Evolutionary conservation across 1,140 invertebrate species (phyloP).

Genomic region (Hycleus phaleratus): DNA sequence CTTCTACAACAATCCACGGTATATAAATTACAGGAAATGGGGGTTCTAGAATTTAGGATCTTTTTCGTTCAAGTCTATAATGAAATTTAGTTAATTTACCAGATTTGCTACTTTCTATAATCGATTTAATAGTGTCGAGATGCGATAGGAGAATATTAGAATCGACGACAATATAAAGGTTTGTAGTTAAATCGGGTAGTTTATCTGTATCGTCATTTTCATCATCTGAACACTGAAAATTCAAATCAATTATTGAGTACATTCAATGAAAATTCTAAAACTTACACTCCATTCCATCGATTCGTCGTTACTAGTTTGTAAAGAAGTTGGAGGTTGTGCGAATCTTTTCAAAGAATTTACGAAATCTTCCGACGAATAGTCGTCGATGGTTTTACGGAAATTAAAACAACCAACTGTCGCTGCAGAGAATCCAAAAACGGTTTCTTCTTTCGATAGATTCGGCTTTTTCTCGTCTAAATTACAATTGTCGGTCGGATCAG

Average conservation of each 20-base stretch:
- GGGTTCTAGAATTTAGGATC: constrained; percentile 6
- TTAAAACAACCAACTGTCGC: too few relatives aligned
- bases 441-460: too few relatives aligned
- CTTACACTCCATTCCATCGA: not conserved
- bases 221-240: not conserved
- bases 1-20: constrained; percentile 30
- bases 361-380: too few relatives aligned
- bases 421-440: too few relatives aligned
- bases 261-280: not conserved
- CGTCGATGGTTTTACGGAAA: too few relatives aligned
- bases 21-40: constrained; percentile 22
- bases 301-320: not conserved
- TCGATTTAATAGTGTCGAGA: constrained; percentile 23
- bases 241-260: not conserved
- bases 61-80: not conserved
- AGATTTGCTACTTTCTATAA: constrained; percentile 17
- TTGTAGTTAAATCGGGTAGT: not conserved
- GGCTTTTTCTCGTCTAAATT: too few relatives aligned
- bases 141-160: constrained; percentile 33
- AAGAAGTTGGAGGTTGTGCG: not conserved
- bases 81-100: constrained; percentile 10
- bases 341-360: too few relatives aligned
- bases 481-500: too few relatives aligned
- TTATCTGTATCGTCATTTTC: not conserved
- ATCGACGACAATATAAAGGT: constrained; percentile 28